Evolutionary conservation across 2,888 invertebrate genomes (phyloP).

Genomic region (Hyppa rectilinea): DNA sequence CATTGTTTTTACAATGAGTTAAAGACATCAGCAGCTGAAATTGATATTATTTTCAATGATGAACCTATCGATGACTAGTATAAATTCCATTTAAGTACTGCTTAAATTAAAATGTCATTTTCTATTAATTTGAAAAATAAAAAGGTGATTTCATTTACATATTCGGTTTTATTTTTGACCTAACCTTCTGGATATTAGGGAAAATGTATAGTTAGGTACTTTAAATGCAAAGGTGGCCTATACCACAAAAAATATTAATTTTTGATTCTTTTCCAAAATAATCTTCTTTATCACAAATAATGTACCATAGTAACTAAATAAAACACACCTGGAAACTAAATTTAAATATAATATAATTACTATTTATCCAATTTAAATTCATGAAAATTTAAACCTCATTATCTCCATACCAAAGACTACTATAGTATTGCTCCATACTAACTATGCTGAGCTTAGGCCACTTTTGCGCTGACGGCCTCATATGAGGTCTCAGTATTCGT

Average conservation of each 20-base stretch:
- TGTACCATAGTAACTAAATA: constrained; percentile 1
- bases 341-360: background rate
- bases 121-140: constrained; percentile 1
- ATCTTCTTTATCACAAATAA: background rate
- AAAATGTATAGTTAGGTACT: background rate
- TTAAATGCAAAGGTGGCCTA: constrained; percentile 9
- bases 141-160: background rate
- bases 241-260: background rate
- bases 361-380: background rate
- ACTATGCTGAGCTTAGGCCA: constrained; percentile 2
- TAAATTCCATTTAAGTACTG: background rate
- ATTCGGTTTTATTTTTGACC: background rate
- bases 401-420: too few relatives aligned
- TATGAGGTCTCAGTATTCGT: too few relatives aligned
- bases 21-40: constrained; percentile 2
- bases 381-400: background rate
- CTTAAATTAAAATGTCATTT: background rate
- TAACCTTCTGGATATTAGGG: background rate
- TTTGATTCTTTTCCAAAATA: constrained; percentile 11
- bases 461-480: constrained; percentile 19
- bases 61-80: background rate
- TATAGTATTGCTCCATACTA: constrained; percentile 16
- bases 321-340: background rate
- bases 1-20: constrained; percentile 8
- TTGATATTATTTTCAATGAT: background rate